Conservation (phyloP, 2,113 vertebrate species). For the Okapia johnstoni region DNA sequence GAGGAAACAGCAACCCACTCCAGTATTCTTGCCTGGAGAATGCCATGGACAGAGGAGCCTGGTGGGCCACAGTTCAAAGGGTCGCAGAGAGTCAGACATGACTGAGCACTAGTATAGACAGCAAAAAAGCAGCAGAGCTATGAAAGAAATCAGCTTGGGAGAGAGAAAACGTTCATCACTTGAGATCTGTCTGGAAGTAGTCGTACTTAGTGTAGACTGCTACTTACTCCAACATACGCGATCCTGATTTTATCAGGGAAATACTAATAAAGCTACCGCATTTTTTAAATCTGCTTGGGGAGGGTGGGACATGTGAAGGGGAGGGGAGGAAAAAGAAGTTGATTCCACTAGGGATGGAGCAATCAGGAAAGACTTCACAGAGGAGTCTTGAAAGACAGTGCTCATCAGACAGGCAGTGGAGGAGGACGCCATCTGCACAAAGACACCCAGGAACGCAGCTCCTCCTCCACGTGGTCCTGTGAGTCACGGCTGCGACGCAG, state of each 20-base stretch:
- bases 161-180: neutral
- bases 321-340: neutral
- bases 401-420: neutral
- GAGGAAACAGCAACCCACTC: neutral
- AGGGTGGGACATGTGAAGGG: too few relatives aligned
- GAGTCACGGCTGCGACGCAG: fast-evolving
- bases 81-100: fast-evolving
- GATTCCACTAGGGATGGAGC: neutral
- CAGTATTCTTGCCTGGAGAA: neutral
- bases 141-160: neutral
- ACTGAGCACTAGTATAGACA: neutral
- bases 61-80: neutral
- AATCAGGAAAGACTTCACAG: neutral
- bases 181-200: neutral
- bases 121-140: too few relatives aligned
- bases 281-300: neutral
- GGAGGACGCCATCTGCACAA: neutral
- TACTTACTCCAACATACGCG: neutral
- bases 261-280: neutral
- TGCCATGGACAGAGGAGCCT: neutral
- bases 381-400: neutral
- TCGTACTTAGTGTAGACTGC: neutral
- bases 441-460: fast-evolving
- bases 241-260: neutral
- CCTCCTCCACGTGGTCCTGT: fast-evolving